Evolutionary conservation across 1,140 invertebrate species (phyloP), one percentile per base, ranked within the genome.

Genomic region (Ganaspis sp.): DNA sequence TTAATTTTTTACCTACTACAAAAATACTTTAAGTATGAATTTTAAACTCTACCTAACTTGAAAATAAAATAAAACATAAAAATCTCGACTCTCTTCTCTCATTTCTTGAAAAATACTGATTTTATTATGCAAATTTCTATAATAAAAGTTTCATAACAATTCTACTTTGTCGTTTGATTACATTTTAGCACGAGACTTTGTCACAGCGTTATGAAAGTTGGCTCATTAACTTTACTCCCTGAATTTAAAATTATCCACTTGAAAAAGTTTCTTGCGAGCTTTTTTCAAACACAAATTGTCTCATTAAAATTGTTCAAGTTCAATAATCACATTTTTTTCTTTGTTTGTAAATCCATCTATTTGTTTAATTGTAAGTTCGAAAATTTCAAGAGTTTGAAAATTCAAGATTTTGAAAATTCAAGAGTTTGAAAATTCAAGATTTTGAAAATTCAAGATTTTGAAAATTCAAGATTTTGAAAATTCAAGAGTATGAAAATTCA

Each of bases 131-230:
- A 21, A 49, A 17, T 64, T 71, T 71, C 15, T 49, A 17, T 49
- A 49, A 17, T 49, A 49, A 49, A 49, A 49, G 45, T 49, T n/a
- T 49, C n/a, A 49, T 49, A 17, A 49, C n/a, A 49, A 49, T 49
- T 49, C 5, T 49, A 49, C 6, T 49, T n/a, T n/a, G n/a, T 17
- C 15, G 15, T n/a, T 49, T 49, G 15, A 42, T 37, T 42, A 40
- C 38, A 23, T 21, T 19, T 21, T 23, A 9, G 34, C n/a, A 72
- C n/a, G 9, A 40, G 23, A 69, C 5, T 49, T 49, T 49, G 15
- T 17, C 45, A 49, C 15, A 17, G 45, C 1, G 1, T 49, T 49
- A 49, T 49, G 17, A 49, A 49, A 49, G 45, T 49, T 49, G n/a
- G 4, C 12, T 4, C 5, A 49, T 49, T n/a, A 15, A n/a, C 45